phyloP scores from a whole-genome alignment of 1,140 invertebrate species.

The Varroa destructor region DNA sequence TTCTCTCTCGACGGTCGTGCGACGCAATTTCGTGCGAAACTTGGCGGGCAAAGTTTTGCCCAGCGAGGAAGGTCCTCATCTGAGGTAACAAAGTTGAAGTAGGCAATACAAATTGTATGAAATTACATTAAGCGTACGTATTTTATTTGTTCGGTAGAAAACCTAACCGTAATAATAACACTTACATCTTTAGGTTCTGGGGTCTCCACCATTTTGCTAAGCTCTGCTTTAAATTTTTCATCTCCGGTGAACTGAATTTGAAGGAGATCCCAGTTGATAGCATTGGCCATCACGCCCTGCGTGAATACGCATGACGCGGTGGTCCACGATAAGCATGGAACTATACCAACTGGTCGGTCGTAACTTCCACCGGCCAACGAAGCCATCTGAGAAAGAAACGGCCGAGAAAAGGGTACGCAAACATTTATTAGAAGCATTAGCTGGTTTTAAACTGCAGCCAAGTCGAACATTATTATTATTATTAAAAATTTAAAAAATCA shows the following conservation, averaged over 20 bases:
- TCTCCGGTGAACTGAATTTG: constrained; percentile 78
- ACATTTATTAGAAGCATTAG: not conserved
- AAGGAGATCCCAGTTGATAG: constrained; percentile 82
- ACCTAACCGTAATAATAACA: constrained; percentile 12
- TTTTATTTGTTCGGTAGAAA: not conserved
- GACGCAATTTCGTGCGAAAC: constrained; percentile 18
- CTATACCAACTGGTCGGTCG: constrained; percentile 75
- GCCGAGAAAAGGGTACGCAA: constrained; percentile 18
- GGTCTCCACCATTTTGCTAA: constrained; percentile 57
- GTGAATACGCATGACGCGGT: constrained; percentile 91
- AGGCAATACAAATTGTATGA: not conserved
- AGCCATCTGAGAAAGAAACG: constrained; percentile 66
- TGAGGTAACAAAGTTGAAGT: constrained; percentile 27
- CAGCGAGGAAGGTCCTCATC: constrained; percentile 45
- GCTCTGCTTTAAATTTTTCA: constrained; percentile 60
- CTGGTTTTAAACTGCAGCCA: not conserved
- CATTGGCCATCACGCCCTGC: constrained; percentile 80
- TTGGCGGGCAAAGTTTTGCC: constrained; percentile 60
- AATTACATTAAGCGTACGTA: not conserved
- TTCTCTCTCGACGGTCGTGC: no score
- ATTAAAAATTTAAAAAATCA: constrained; percentile 31
- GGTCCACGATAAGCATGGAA: constrained; percentile 92
- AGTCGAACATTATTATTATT: constrained; percentile 2
- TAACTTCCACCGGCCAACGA: constrained; percentile 85
- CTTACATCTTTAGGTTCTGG: constrained; percentile 39